Base-by-base conservation (phyloP, 2,797 vertebrate species). In the Tokudaia muenninki region DNA sequence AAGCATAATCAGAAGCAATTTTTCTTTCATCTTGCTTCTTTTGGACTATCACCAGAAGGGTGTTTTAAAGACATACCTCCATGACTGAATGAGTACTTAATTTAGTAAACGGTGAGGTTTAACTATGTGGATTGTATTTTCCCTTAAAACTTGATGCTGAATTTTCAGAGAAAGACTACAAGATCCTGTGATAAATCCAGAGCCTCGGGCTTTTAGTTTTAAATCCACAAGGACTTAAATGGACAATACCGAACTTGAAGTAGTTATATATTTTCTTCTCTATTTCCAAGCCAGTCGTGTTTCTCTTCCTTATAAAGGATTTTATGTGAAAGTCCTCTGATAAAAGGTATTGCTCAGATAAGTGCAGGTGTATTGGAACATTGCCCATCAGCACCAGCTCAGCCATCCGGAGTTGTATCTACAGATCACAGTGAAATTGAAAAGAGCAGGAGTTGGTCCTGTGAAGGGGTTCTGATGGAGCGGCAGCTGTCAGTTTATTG, bases 291-390 rank as follows among this genome's bases (percentile, higher is more conserved):
- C 41, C 59, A 80, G 77, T 47, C 57, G 59, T 34, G 74, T 90
- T 95, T 97, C 83, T 95, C 90, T 96, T 97, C 83, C 34, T 93
- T 95, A 72, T 82, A 93, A 95, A 96, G 87, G 84, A 70, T 63
- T 86, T 93, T 74, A 70, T 70, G 74, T 93, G 92, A 44, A 65
- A 96, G 86, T 87, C 84, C 61, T 96, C 94, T 92, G 81, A 93
- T 94, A 89, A 97, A 97, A 97, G 80, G 83, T 90, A 90, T 88
- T 72, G 77, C 89, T 97, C 87, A 91, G 87, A 44, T 86, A 96
- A 96, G 93, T 47, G 59, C 80, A 94, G 96, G 80, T 95, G 67
- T 70, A n/a, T 79, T 96, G 93, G 89, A 97, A 96, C 29, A 44
- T 0, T 94, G 91, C 93, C 92, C 90, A 80, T 93, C 94, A 44